Evolutionary conservation across 2,888 invertebrate species (phyloP).

Genomic region (Drosophila vallismaia): DNA sequence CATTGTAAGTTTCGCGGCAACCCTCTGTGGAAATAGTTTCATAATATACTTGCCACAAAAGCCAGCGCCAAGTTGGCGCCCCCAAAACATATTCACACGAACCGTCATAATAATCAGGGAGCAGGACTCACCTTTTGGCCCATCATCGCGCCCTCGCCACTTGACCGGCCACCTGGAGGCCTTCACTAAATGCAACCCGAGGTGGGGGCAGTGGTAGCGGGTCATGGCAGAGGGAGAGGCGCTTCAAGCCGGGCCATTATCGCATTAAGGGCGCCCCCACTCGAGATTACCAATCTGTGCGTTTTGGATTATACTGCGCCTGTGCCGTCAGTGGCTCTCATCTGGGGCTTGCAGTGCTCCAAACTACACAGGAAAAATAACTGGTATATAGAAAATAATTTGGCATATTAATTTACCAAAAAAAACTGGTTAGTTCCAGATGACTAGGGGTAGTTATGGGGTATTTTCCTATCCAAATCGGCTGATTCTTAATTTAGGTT

Average conservation of each 20-base stretch:
- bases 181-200: background rate
- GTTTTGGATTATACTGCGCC: conserved; percentile 59
- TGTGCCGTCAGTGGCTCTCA: conserved; percentile 62
- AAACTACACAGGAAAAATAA: background rate
- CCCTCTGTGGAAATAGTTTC: conserved; percentile 23
- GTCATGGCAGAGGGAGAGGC: background rate
- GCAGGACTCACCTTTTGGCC: conserved; percentile 33
- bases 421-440: too few relatives aligned
- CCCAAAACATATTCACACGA: conserved; percentile 9
- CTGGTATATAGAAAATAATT: too few relatives aligned
- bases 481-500: too few relatives aligned
- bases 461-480: too few relatives aligned
- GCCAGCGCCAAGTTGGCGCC: conserved; percentile 59
- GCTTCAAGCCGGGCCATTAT: conserved; percentile 53
- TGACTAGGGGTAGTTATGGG: too few relatives aligned
- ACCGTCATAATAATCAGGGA: conserved; percentile 17
- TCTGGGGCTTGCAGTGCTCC: conserved; percentile 44
- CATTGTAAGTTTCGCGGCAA: conserved; percentile 5
- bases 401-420: too few relatives aligned
- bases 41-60: conserved; percentile 24
- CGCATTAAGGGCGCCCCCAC: conserved; percentile 52
- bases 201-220: background rate
- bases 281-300: conserved; percentile 60
- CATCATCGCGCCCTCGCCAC: conserved; percentile 11
- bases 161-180: conserved; percentile 34